Conservation (phyloP, 2,888 invertebrate species). For the Cheilosia soror region DNA sequence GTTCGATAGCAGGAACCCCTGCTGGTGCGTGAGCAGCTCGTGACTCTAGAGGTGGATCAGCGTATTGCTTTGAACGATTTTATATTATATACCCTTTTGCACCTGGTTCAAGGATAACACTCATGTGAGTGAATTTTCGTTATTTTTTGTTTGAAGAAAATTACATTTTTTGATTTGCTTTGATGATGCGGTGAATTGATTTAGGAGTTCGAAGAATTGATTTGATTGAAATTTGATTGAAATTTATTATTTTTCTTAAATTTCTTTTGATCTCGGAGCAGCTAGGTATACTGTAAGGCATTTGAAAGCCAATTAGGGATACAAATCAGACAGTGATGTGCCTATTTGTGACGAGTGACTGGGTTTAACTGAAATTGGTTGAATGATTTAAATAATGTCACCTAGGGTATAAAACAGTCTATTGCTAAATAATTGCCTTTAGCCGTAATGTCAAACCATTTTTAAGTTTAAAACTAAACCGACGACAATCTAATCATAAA, state of each 20-base stretch:
- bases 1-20: not conserved
- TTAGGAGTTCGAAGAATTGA: not conserved
- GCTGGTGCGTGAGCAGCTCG: not conserved
- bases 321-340: too few relatives aligned
- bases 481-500: too few relatives aligned
- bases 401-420: too few relatives aligned
- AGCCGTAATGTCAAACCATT: too few relatives aligned
- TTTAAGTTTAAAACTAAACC: too few relatives aligned
- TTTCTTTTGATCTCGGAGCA: too few relatives aligned
- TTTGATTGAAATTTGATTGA: not conserved
- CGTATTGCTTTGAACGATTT: slow-evolving; percentile 13
- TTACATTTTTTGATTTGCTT: slow-evolving; percentile 27
- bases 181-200: slow-evolving; percentile 27
- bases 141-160: slow-evolving; percentile 4
- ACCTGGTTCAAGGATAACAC: slow-evolving; percentile 36
- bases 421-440: too few relatives aligned
- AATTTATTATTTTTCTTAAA: not conserved
- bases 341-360: too few relatives aligned
- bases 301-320: too few relatives aligned
- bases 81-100: slow-evolving; percentile 9
- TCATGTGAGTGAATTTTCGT: slow-evolving; percentile 30
- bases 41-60: not conserved
- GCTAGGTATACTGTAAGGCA: too few relatives aligned
- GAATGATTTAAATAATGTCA: too few relatives aligned
- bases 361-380: too few relatives aligned